These are phyloP conservation scores for Gasterosteus nipponicus DNA, from an alignment of 2,113 vertebrate species.

Conservation along the genomic window DNA sequence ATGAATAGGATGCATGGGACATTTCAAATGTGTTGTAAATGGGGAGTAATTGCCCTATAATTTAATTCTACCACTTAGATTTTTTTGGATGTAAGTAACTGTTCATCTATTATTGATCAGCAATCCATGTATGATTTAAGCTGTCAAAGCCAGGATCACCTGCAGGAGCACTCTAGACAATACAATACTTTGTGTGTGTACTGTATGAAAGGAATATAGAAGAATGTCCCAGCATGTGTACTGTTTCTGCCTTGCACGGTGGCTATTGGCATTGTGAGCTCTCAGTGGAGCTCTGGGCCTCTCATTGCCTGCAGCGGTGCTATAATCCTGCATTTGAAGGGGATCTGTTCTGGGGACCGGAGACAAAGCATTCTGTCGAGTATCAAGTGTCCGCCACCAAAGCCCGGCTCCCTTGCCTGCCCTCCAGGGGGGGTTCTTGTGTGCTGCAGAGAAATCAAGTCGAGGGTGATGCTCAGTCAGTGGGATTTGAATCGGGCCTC, in stretches of 20 bases:
- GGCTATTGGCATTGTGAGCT: slow-evolving; percentile 66
- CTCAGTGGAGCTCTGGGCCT: slow-evolving; percentile 66
- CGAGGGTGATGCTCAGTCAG: slow-evolving; percentile 48
- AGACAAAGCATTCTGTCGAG: slow-evolving; percentile 65
- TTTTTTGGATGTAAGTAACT: background rate
- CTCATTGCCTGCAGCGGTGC: slow-evolving; percentile 63
- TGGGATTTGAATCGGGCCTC: no score
- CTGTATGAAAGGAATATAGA: slow-evolving; percentile 25
- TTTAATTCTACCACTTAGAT: slow-evolving; percentile 7
- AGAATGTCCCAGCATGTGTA: no score
- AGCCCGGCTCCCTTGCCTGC: slow-evolving; percentile 62
- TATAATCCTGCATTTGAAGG: slow-evolving; percentile 78
- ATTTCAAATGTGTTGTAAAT: slow-evolving; percentile 42
- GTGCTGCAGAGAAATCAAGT: slow-evolving; percentile 67
- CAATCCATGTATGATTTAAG: background rate
- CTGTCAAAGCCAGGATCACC: background rate
- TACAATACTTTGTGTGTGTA: no score
- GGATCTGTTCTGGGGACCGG: slow-evolving; percentile 63
- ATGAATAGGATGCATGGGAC: slow-evolving; percentile 42
- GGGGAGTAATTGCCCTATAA: background rate
- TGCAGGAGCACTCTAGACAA: background rate
- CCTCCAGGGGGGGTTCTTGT: slow-evolving; percentile 64
- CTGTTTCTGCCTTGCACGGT: slow-evolving; percentile 49
- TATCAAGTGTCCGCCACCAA: slow-evolving; percentile 70
- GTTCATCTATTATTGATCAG: background rate